phyloP scores from a whole-genome alignment of 2,888 invertebrate genomes.

The Hofmannophila pseudospretella region DNA sequence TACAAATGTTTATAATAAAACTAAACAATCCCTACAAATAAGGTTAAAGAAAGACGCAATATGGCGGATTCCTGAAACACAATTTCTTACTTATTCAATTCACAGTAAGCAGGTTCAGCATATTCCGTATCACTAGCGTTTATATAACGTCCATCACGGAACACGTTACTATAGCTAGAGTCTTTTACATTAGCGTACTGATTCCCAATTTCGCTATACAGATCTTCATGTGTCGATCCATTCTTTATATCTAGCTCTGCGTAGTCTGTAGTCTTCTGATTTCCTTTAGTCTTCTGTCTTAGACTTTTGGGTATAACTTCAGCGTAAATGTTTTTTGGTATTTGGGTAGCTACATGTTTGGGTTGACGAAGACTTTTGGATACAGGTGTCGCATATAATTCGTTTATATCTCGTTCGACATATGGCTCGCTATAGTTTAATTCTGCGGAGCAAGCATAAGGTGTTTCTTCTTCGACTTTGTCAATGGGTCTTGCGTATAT shows the following conservation, averaged over 20 bases:
- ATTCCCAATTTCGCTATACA: background rate
- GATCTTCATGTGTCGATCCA: background rate
- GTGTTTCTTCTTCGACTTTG: background rate
- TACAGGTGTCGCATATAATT: constrained; percentile 14
- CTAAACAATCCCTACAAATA: no score
- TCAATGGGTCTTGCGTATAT: background rate
- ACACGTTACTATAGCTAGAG: background rate
- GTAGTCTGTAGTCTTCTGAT: background rate
- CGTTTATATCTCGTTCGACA: constrained; percentile 4
- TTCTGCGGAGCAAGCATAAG: background rate
- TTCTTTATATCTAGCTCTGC: background rate
- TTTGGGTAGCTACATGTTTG: constrained; percentile 1
- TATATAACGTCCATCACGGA: background rate
- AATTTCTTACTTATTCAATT: background rate
- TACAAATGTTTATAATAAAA: no score
- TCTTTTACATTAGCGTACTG: background rate
- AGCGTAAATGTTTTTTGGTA: background rate
- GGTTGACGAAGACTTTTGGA: constrained; percentile 11
- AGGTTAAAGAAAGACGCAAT: no score
- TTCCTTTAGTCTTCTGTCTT: background rate
- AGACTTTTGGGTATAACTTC: constrained; percentile 2
- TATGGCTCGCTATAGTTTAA: constrained; percentile 2
- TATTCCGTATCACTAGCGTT: constrained; percentile 1
- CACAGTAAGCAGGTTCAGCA: constrained; percentile 6
- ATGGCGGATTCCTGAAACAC: no score